Evolutionary conservation across 1,140 invertebrate genomes (phyloP).

Genomic region (Pogonomyrmex californicus): DNA sequence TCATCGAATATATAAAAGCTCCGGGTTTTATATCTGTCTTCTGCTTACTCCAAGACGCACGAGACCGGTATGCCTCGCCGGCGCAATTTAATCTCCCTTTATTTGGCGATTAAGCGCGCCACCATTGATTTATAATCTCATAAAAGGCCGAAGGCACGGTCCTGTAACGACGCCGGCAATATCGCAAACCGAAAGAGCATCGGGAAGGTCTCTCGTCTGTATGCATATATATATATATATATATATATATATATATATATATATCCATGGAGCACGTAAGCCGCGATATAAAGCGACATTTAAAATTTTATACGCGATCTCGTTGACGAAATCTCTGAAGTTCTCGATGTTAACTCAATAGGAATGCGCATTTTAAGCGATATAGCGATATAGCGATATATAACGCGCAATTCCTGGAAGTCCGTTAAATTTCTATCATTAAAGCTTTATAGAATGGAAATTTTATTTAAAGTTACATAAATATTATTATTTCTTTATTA

Average conservation of each 20-base stretch:
- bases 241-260: no score
- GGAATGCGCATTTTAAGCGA: slow-evolving; percentile 4
- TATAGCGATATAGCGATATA: background rate
- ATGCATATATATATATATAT: background rate
- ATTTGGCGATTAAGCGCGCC: slow-evolving; percentile 77
- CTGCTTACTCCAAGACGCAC: slow-evolving; percentile 35
- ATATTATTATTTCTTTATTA: background rate
- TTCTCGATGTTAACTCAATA: background rate
- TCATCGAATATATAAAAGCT: slow-evolving; percentile 45
- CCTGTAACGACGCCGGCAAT: slow-evolving; percentile 59
- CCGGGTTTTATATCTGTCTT: slow-evolving; percentile 51
- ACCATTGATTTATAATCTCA: slow-evolving; percentile 80
- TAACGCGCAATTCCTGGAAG: background rate
- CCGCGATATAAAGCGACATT: slow-evolving; percentile 27
- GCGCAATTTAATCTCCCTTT: slow-evolving; percentile 76
- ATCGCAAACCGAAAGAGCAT: slow-evolving; percentile 42
- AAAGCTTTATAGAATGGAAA: background rate
- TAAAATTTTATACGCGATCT: slow-evolving; percentile 17
- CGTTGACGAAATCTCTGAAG: slow-evolving; percentile 11
- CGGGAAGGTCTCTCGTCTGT: background rate
- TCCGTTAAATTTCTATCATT: background rate
- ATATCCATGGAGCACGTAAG: background rate
- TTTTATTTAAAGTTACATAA: background rate
- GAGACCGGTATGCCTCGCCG: slow-evolving; percentile 52
- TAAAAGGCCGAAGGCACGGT: slow-evolving; percentile 72